These are phyloP conservation scores for Aeoliscus strigatus DNA, from an alignment of 2,797 vertebrate genomes.

Conservation along the genomic window DNA sequence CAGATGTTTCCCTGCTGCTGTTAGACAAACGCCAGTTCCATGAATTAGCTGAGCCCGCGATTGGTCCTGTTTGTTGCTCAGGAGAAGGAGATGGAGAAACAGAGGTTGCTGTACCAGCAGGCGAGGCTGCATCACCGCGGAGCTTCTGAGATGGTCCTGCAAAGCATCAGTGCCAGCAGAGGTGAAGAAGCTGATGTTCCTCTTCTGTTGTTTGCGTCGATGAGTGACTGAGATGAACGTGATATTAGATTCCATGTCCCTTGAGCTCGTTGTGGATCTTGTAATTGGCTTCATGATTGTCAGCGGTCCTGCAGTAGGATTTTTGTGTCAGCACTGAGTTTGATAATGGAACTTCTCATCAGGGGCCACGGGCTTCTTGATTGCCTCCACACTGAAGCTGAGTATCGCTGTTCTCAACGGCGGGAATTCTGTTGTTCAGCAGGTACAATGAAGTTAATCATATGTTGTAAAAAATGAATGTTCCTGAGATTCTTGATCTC, in stretches of 20 bases:
- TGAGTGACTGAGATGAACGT: no score
- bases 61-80: constrained; percentile 41
- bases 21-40: no score
- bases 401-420: constrained; percentile 91
- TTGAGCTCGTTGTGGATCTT: no score
- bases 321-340: constrained; percentile 11
- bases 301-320: background rate
- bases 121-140: constrained; percentile 86
- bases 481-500: no score
- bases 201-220: no score
- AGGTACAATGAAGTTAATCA: constrained; percentile 70
- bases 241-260: no score
- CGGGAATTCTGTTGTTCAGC: constrained; percentile 89
- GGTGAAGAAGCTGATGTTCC: no score
- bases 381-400: constrained; percentile 86
- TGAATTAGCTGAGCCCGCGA: background rate
- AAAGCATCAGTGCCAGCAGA: constrained; percentile 89
- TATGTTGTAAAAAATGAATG: no score
- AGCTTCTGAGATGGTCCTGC: constrained; percentile 92
- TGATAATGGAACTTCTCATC: constrained; percentile 38
- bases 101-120: constrained; percentile 92
- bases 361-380: constrained; percentile 85
- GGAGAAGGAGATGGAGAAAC: constrained; percentile 97
- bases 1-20: background rate
- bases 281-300: no score